phyloP scores from a whole-genome alignment of 2,888 invertebrate species.

The Cantharis rustica region DNA sequence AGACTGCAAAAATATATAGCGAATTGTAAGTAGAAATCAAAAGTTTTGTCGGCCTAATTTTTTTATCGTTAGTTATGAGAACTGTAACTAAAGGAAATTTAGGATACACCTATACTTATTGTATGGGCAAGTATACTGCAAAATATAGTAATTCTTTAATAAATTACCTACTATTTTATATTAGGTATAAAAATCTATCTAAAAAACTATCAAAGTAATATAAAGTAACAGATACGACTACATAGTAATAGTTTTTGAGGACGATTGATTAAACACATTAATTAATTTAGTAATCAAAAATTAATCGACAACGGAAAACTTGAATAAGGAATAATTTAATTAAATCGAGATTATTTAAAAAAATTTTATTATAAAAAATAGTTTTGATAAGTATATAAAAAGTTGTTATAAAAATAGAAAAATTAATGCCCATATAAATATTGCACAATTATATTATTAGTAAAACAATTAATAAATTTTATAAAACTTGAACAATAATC shows the following conservation, averaged over 20 bases:
- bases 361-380: background rate
- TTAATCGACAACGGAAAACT: too few species aligned
- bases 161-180: too few species aligned
- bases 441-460: background rate
- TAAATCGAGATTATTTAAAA: background rate
- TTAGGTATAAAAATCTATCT: too few species aligned
- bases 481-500: background rate
- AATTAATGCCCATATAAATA: background rate
- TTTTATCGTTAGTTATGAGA: background rate
- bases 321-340: background rate
- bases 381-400: background rate
- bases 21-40: background rate
- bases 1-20: background rate
- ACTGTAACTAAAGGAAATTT: background rate
- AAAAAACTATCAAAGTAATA: too few species aligned
- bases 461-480: background rate
- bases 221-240: too few species aligned
- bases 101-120: too few species aligned
- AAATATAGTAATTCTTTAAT: too few species aligned
- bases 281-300: background rate
- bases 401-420: background rate
- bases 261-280: too few species aligned
- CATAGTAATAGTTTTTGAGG: too few species aligned
- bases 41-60: background rate
- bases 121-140: too few species aligned